Percentiles rank a stretch among this genome's conserved stretches.
Conservation (phyloP, 2,888 invertebrate species). For the Bedellia somnulentella region DNA sequence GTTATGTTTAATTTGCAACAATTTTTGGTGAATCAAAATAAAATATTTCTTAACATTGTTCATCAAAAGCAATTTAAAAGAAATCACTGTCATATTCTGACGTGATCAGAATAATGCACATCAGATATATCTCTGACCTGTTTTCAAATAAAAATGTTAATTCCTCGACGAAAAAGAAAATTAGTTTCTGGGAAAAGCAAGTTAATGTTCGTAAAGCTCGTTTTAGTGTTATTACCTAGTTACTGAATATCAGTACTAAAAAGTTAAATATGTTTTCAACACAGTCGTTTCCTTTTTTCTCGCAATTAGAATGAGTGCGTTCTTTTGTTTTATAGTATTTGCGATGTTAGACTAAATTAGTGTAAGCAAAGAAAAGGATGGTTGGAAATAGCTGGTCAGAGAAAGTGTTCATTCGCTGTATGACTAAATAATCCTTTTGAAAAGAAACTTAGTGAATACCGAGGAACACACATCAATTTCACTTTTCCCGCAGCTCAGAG, state of each 20-base stretch:
- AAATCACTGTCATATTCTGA: conserved; percentile 1
- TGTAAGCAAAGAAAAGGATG: no score
- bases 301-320: conserved; percentile 3
- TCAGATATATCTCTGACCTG: no score
- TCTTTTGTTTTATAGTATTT: conserved; percentile 15
- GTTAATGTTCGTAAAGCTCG: no score
- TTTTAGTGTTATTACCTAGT: no score
- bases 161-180: no score
- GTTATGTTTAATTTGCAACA: neutral
- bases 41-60: conserved; percentile 20
- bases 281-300: no score
- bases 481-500: conserved; percentile 42
- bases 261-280: no score
- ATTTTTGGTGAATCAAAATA: conserved; percentile 24
- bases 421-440: conserved; percentile 45
- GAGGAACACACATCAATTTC: conserved; percentile 46
- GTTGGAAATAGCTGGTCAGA: no score
- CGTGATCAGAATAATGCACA: neutral
- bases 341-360: no score
- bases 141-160: no score
- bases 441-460: conserved; percentile 36
- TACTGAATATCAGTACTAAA: no score
- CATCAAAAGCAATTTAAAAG: neutral
- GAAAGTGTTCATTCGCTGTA: conserved; percentile 12
- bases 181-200: no score